These are phyloP conservation scores for Phthorimaea operculella DNA, from an alignment of 1,140 invertebrate species.

Conservation along the genomic window DNA sequence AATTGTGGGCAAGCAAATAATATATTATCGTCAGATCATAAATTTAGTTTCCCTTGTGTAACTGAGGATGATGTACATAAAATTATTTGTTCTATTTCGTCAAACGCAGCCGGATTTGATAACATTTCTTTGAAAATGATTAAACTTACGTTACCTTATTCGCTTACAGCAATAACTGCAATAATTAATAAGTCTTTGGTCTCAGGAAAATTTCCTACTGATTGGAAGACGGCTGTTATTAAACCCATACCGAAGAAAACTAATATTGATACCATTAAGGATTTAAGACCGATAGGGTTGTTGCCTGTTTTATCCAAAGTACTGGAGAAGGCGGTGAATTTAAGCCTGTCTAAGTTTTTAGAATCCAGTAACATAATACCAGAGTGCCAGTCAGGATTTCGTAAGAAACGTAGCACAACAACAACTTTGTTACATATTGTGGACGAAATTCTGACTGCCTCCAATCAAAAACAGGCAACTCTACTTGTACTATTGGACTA, in stretches of 20 bases:
- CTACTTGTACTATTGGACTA: not conserved
- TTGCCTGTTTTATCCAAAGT: constrained; percentile 6
- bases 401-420: not conserved
- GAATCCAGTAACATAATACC: not conserved
- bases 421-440: not conserved
- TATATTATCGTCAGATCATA: not conserved
- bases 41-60: not conserved
- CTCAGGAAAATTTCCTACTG: not conserved
- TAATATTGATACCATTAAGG: not conserved
- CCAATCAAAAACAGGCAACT: not conserved
- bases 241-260: constrained; percentile 6
- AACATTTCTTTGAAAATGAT: not conserved
- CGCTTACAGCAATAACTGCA: not conserved
- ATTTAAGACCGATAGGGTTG: constrained; percentile 5
- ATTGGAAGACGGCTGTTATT: constrained; percentile 1
- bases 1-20: not conserved
- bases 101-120: not conserved
- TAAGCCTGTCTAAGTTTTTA: not conserved
- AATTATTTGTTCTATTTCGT: not conserved
- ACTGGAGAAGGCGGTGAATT: constrained; percentile 3
- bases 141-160: not conserved
- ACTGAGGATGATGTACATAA: not conserved
- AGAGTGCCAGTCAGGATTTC: not conserved
- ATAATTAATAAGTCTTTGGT: constrained; percentile 6
- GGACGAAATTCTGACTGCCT: not conserved